Percentiles rank a stretch among this genome's conserved stretches.
phyloP scores from a whole-genome alignment of 1,140 invertebrate species.

The Drosophila santomea region DNA sequence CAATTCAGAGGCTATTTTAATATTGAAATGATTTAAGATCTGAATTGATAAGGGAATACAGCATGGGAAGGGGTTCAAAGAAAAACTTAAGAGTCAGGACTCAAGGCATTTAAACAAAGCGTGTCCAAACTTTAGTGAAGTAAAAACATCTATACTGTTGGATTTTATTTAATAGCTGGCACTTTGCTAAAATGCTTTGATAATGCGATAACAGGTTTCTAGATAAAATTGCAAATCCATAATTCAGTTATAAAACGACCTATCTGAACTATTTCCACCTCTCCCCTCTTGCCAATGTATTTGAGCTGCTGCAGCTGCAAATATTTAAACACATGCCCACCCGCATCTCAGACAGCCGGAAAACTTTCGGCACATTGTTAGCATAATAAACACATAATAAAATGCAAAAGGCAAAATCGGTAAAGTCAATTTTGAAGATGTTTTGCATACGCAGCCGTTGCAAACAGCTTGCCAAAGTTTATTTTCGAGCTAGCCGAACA shows the following conservation, averaged over 20 bases:
- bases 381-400: slow-evolving; percentile 82
- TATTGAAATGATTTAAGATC: slow-evolving; percentile 28
- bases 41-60: slow-evolving; percentile 3
- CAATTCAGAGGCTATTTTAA: slow-evolving; percentile 19
- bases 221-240: not conserved
- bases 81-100: not conserved
- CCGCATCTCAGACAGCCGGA: slow-evolving; percentile 15
- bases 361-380: slow-evolving; percentile 76
- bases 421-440: slow-evolving; percentile 79
- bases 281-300: slow-evolving; percentile 13
- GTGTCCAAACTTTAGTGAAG: not conserved
- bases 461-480: slow-evolving; percentile 46
- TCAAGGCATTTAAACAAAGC: not conserved
- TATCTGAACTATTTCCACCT: not conserved
- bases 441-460: slow-evolving; percentile 59
- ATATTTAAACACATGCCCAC: slow-evolving; percentile 44
- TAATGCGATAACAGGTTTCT: too few species aligned
- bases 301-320: slow-evolving; percentile 34
- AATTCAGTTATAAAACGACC: not conserved
- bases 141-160: not conserved
- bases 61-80: not conserved
- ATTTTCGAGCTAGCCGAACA: slow-evolving; percentile 43
- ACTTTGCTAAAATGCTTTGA: not conserved
- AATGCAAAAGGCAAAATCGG: slow-evolving; percentile 73
- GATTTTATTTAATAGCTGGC: too few species aligned